Conservation (phyloP, 2,797 vertebrate species). For the Cirrhinus molitorella region DNA sequence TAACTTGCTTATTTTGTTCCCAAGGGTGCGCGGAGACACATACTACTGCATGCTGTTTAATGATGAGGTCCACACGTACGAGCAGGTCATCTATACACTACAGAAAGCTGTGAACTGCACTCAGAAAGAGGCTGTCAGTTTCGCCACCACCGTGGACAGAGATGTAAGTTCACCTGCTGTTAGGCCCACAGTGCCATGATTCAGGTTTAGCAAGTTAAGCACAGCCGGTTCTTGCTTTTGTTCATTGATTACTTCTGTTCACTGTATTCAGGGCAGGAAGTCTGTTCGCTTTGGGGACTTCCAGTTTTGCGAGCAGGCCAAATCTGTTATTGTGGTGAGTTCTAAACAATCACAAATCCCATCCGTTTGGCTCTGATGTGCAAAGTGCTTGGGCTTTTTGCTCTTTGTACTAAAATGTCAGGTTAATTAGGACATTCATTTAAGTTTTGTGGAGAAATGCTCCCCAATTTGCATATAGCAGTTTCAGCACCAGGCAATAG, state of each 20-base stretch:
- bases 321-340: slow-evolving; percentile 95
- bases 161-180: slow-evolving; percentile 83
- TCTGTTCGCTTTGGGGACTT: slow-evolving; percentile 94
- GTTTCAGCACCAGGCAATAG: neutral
- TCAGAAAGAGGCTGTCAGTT: slow-evolving; percentile 95
- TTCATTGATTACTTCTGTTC: slow-evolving; percentile 22
- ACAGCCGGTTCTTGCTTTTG: slow-evolving; percentile 15
- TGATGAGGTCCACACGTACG: slow-evolving; percentile 97
- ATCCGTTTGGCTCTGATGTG: neutral
- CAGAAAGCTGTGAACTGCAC: slow-evolving; percentile 97
- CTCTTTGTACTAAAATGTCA: neutral
- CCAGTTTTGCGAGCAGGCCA: slow-evolving; percentile 95
- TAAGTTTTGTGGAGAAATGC: neutral
- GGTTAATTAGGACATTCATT: neutral
- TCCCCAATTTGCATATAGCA: neutral
- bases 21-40: slow-evolving; percentile 86
- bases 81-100: slow-evolving; percentile 98
- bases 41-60: slow-evolving; percentile 99
- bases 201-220: neutral
- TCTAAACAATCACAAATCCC: slow-evolving; percentile 8
- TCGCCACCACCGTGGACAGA: slow-evolving; percentile 95
- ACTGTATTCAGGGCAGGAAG: slow-evolving; percentile 87
- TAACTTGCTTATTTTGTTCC: slow-evolving; percentile 11
- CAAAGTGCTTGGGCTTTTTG: neutral
- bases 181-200: neutral